These are phyloP conservation scores for Loris lydekkerianus DNA, from an alignment of 2,797 vertebrate species.

Conservation along the genomic window DNA sequence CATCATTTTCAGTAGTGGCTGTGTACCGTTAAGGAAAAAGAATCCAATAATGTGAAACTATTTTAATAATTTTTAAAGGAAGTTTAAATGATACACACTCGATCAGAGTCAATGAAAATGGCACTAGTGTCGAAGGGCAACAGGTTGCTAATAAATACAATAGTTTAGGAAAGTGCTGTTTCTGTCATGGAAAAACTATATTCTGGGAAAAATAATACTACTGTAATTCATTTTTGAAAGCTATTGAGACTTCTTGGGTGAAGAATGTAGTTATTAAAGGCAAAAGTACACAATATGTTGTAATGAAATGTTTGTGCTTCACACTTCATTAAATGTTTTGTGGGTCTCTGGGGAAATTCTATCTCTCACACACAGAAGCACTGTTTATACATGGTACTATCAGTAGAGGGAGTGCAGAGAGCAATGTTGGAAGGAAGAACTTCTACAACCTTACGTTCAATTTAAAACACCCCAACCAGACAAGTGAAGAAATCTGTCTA, in stretches of 20 bases:
- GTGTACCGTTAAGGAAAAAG: constrained; percentile 67
- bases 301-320: constrained; percentile 92
- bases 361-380: constrained; percentile 79
- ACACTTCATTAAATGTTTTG: constrained; percentile 91
- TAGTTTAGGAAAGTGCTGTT: constrained; percentile 88
- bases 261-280: constrained; percentile 91
- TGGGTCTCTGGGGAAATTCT: constrained; percentile 89
- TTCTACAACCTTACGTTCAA: constrained; percentile 8
- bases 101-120: constrained; percentile 88
- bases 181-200: constrained; percentile 87
- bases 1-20: constrained; percentile 23
- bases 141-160: constrained; percentile 91
- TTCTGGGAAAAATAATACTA: constrained; percentile 88
- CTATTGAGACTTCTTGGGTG: constrained; percentile 89
- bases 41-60: constrained; percentile 77
- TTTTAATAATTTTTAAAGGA: constrained; percentile 88
- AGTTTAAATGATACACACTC: constrained; percentile 87
- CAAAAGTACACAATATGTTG: constrained; percentile 91
- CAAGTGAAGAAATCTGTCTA: neutral
- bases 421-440: constrained; percentile 38
- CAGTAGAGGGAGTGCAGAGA: constrained; percentile 79
- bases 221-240: constrained; percentile 90
- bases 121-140: constrained; percentile 88
- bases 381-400: constrained; percentile 70
- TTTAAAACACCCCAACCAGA: constrained; percentile 26